Evolutionary conservation across 2,888 invertebrate genomes (phyloP), one percentile per base, ranked within the genome.

Genomic region (Macropis europaea): DNA sequence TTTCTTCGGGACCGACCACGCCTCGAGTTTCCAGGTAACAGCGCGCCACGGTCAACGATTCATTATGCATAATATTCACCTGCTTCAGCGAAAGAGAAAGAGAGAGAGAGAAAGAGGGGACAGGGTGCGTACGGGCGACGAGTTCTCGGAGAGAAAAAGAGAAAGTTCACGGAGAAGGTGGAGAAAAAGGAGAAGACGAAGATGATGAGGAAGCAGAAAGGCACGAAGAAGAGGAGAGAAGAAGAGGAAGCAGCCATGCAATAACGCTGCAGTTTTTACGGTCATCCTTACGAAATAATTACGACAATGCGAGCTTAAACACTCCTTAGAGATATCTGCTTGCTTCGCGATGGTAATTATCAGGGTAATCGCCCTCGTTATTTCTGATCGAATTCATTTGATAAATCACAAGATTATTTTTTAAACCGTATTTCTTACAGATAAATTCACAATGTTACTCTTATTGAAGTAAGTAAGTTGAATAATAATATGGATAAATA

Each of bases 1-100:
- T 64, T 54, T 43, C 38, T 13, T n/a, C 45, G 36, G 45, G 59
- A 42, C 28, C 32, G 53, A 72, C 73, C 71, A 71, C 82, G 77
- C 76, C 67, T 75, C 57, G 72, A 62, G 62, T 77, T 79, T 74
- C 67, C 76, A 73, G 57, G 70, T 67, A 76, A 73, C 57, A 62
- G 47, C 71, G 66, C 63, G 62, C 62, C 47, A 66, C 66, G 54
- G 50, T 50, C 64, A 67, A 72, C 66, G 76, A 77, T 80, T 80
- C 79, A 79, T 83, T 84, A 84, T 84, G 84, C 82, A 77, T 82
- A 81, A 84, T 81, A 82, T 82, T 83, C 79, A 82, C 83, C 81
- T 82, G 81, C 77, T 50, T 54, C 32, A 24, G 30, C 34, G 52
- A 15, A 28, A 32, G 32, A 53, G 15, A 50, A 68, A 71, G 72